Conservation (phyloP, 2,113 vertebrate genomes). For the Oreotrochilus melanogaster region DNA sequence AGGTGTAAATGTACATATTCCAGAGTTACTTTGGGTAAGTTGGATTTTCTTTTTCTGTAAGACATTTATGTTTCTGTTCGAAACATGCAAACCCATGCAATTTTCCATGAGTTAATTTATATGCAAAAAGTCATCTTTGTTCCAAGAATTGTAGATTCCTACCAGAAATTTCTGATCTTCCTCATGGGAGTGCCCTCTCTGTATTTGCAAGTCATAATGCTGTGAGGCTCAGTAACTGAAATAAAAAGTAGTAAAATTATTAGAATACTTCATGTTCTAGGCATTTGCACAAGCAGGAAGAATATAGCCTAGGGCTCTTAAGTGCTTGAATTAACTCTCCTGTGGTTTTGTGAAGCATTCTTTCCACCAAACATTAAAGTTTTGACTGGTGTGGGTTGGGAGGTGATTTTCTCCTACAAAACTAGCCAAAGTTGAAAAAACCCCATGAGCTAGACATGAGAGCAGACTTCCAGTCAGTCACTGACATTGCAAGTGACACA, state of each 20-base stretch:
- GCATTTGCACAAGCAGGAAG: background rate
- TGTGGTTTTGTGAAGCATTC: background rate
- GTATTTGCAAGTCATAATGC: background rate
- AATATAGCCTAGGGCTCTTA: background rate
- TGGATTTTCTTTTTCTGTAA: background rate
- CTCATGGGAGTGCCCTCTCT: background rate
- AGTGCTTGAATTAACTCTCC: background rate
- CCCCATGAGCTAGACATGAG: background rate
- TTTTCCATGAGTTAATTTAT: constrained; percentile 7
- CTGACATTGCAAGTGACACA: background rate
- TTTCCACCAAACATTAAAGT: background rate
- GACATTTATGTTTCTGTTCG: background rate
- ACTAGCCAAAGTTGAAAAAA: background rate
- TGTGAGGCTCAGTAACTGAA: background rate
- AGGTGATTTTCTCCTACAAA: background rate
- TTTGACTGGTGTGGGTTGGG: background rate
- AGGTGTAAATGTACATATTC: background rate
- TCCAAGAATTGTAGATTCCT: background rate
- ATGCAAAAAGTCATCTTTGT: background rate
- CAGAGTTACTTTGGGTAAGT: background rate
- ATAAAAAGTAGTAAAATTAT: background rate
- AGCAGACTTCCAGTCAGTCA: background rate
- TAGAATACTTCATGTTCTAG: background rate
- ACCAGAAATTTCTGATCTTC: background rate
- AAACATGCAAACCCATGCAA: background rate